Base-by-base conservation (phyloP, 2,888 invertebrate species). In the Eucera pruinosa region DNA sequence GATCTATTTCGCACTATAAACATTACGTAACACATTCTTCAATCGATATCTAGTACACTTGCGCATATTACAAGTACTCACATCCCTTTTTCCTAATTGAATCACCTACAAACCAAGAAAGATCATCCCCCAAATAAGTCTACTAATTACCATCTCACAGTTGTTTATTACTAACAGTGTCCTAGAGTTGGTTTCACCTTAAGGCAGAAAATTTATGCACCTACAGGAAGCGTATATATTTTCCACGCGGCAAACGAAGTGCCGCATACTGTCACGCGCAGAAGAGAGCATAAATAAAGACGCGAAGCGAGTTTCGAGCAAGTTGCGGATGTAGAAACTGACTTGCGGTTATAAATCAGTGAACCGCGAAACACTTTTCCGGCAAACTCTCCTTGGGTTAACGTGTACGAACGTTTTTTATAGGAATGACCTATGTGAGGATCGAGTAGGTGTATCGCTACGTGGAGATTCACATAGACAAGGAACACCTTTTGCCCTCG, bases 301-400 rank as follows among this genome's bases (percentile, higher is more conserved):
- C 50, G 23, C 48, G 25, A 36, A 43, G n/a, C n/a, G n/a, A n/a
- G 57, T 55, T 73, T 50, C 48, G 50, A 45, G 41, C 43, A 36
- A 27, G 11, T 43, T 9, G 13, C 58, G 68, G 41, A 77, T 39
- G 54, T 39, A 25, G 54, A 41, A 20, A 55, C 52, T n/a, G n/a
- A n/a, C n/a, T n/a, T n/a, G n/a, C n/a, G n/a, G 36, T 66, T 55
- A 52, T 83, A 83, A 77, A 74, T 82, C 70, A 77, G 64, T 52
- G 61, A 25, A 25, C 20, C 33, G 47, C 47, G 7, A 20, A 58
- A 58, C 25, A 60, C n/a, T 66, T 75, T 58, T 73, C 73, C 55
- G 62, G 64, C 58, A 55, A 66, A 43, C 41, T 20, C 30, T 57
- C 36, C 61, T 57, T 18, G 27, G 39, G 45, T 61, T 75, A 66